Evolutionary conservation across 2,888 invertebrate species (phyloP).

Genomic region (Pandemis cinnamomeana): DNA sequence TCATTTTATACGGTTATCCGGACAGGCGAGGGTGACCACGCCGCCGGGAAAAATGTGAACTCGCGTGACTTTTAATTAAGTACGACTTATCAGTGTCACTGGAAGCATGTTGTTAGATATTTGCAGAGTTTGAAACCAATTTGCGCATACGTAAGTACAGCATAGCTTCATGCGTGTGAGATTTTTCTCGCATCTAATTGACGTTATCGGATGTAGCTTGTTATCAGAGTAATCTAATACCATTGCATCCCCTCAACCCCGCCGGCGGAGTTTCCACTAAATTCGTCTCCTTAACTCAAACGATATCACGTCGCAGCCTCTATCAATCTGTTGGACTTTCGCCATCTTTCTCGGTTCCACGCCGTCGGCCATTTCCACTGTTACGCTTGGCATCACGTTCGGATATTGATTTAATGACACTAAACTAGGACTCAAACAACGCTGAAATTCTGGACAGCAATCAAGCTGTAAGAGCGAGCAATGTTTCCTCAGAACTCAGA

Average conservation of each 20-base stretch:
- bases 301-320: background rate
- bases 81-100: no score
- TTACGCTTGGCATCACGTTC: background rate
- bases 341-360: background rate
- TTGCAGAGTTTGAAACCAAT: no score
- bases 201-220: no score
- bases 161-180: no score
- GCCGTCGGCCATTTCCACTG: background rate
- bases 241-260: no score
- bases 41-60: constrained; percentile 16
- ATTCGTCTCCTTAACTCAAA: background rate
- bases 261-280: background rate
- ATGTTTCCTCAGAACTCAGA: background rate
- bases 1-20: constrained; percentile 71
- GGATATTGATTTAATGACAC: background rate
- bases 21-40: constrained; percentile 48
- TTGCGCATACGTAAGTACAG: no score
- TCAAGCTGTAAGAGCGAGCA: background rate
- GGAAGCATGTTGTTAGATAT: no score
- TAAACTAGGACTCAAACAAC: background rate
- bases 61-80: background rate
- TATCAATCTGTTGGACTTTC: background rate
- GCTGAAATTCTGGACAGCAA: background rate
- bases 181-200: no score
- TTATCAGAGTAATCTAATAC: no score